Evolutionary conservation across 1,140 invertebrate species (phyloP), one percentile per base, ranked within the genome.

Genomic region (Saxidomus purpurata): DNA sequence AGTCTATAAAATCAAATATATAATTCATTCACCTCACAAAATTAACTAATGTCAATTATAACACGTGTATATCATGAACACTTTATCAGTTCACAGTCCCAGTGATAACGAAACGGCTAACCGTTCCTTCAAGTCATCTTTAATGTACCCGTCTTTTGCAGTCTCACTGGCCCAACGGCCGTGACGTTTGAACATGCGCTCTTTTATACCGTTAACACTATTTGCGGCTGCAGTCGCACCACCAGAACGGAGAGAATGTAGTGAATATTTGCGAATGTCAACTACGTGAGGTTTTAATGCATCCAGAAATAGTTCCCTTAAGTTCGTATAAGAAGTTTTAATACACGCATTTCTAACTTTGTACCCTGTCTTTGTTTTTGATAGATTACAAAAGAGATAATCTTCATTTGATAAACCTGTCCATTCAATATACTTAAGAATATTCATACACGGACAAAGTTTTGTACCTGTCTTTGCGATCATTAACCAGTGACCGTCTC

Each of bases 141-240:
- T 84, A 13, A 67, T 28, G 25, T 84, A 84, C 1, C 59, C 81
- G 69, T 47, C 81, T 69, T 84, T 84, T 19, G 40, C 81, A 84
- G 2, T 67, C 2, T 84, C 81, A 31, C 59, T 40, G 8, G 25
- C 15, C 81, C 81, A 69, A 31, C 81, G 81, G 17, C 81, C 81
- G 47, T 84, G 81, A 28, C 59, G 9, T 34, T 84, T 84, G 22
- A 38, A 81, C 43, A 47, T 47, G 8, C 43, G 8, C 8, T 47
- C 43, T 47, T 47, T 47, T 9, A 47, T 77, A 47, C 15, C 34
- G 11, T 81, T 4, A 8, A 4, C 43, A 74, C 22, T 36, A 36
- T 74, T 74, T 1, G 25, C 69, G 8, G 69, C 69, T 19, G 69
- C 25, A 74, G 69, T 74, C 15, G 69, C 69, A 6, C 69, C 69